Evolutionary conservation across 2,113 vertebrate species (phyloP), one percentile per base, ranked within the genome.

Genomic region (Pionites leucogaster): DNA sequence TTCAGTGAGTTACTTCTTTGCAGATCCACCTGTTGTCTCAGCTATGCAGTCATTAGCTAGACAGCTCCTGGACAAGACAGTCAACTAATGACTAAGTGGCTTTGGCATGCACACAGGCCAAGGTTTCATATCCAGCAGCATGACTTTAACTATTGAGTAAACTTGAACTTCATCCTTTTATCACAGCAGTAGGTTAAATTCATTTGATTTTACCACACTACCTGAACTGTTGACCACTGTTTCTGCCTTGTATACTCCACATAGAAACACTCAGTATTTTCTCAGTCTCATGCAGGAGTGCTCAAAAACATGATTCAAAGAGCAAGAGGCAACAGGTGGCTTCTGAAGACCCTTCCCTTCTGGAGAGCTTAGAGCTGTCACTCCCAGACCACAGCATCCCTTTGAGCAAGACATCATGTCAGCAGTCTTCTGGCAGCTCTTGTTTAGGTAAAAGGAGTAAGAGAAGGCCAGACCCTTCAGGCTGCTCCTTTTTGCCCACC

Each of bases 161-260:
- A 27, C 15, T 18, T 53, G 67, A 78, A 33, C 81, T 74, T 42
- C n/a, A 52, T 42, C 44, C 15, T 60, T 70, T 47, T 67, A 65
- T 39, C 29, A 53, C 28, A 88, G 41, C 13, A 52, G 2, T 70
- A 70, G 52, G 13, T 85, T 25, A 29, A 70, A 74, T 33, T 55
- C 5, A 15, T 39, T 78, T 62, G 11, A 31, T 63, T 63, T 82
- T 41, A 47, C 19, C 22, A 29, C 50, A 75, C 18, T 24, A 82
- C 13, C n/a, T 6, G 10, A 68, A 68, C 37, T 0, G 0, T 4
- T 44, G 42, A 39, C 23, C 10, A 2, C 19, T 35, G 12, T 79
- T 94, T 82, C 46, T 63, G n/a, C 28, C 50, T 71, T n/a, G 24
- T 13, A 42, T 57, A 31, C 42, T 63, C n/a, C 13, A 24, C 14